Conservation (phyloP, 2,888 invertebrate genomes). For the Dynastes hyllus region DNA sequence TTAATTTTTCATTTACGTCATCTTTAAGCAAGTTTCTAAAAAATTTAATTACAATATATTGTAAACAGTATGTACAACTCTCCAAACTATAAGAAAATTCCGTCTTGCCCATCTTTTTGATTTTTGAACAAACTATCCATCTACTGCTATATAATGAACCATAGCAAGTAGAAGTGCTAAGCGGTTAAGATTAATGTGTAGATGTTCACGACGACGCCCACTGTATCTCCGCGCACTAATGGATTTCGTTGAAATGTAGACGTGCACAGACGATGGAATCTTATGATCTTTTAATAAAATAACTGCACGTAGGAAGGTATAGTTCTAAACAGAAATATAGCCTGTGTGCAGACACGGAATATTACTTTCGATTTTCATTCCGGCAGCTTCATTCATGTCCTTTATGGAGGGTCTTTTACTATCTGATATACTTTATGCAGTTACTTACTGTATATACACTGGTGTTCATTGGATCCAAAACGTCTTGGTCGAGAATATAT, state of each 20-base stretch:
- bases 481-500: too few species aligned
- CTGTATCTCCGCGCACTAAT: slow-evolving; percentile 58
- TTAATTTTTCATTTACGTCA: too few species aligned
- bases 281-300: slow-evolving; percentile 56
- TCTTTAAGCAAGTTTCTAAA: too few species aligned
- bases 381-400: background rate
- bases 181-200: slow-evolving; percentile 57
- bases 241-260: slow-evolving; percentile 52
- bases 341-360: slow-evolving; percentile 1
- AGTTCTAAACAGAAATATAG: slow-evolving; percentile 21
- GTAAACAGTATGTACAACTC: too few species aligned
- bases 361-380: slow-evolving; percentile 22
- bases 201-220: slow-evolving; percentile 57
- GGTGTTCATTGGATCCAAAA: too few species aligned
- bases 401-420: background rate
- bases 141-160: slow-evolving; percentile 28
- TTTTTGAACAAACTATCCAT: background rate
- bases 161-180: slow-evolving; percentile 17
- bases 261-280: slow-evolving; percentile 29
- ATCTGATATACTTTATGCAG: background rate
- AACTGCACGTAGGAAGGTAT: slow-evolving; percentile 50
- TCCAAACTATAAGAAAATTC: too few species aligned
- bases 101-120: too few species aligned
- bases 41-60: too few species aligned
- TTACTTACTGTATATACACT: background rate